A percentile compares a stretch with the other conserved stretches of the same genome.
These are phyloP conservation scores for Puntigrus tetrazona DNA, from an alignment of 2,113 vertebrate genomes.

Conservation along the genomic window DNA sequence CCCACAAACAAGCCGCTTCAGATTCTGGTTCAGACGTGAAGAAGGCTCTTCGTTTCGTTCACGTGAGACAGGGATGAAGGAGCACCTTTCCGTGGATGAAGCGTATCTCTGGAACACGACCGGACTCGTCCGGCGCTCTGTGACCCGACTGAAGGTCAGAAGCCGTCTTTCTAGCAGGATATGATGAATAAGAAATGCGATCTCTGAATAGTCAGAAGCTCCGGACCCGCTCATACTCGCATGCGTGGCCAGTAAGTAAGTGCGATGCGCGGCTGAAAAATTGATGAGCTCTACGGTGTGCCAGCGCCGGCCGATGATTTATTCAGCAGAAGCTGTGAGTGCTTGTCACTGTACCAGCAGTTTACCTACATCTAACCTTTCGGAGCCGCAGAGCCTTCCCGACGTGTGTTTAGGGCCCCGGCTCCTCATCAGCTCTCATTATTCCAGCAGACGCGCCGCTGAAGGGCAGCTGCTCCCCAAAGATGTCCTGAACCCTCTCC, in stretches of 20 bases:
- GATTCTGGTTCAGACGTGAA: too few relatives aligned
- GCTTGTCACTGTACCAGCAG: constrained; percentile 68
- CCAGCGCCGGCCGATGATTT: constrained; percentile 68
- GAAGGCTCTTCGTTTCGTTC: too few relatives aligned
- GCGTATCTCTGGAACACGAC: too few relatives aligned
- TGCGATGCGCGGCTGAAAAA: constrained; percentile 71
- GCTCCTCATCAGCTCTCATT: background rate
- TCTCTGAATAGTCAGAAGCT: constrained; percentile 46
- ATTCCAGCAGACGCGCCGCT: background rate
- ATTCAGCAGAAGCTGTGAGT: constrained; percentile 67
- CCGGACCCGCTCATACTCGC: constrained; percentile 10
- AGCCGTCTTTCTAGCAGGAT: constrained; percentile 37
- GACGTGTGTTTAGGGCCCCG: background rate
- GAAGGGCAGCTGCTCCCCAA: constrained; percentile 37
- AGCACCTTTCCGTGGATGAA: too few relatives aligned
- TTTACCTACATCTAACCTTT: constrained; percentile 49
- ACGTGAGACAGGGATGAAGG: too few relatives aligned
- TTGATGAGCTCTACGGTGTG: constrained; percentile 70
- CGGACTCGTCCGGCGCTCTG: too few relatives aligned
- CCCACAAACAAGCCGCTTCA: too few relatives aligned
- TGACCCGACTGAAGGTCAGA: constrained; percentile 38
- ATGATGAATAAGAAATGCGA: constrained; percentile 53
- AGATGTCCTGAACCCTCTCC: background rate
- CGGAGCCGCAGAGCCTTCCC: background rate
- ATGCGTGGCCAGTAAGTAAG: constrained; percentile 43